Evolutionary conservation across 1,140 invertebrate species (phyloP).

Genomic region (Sycophaga agraensis): DNA sequence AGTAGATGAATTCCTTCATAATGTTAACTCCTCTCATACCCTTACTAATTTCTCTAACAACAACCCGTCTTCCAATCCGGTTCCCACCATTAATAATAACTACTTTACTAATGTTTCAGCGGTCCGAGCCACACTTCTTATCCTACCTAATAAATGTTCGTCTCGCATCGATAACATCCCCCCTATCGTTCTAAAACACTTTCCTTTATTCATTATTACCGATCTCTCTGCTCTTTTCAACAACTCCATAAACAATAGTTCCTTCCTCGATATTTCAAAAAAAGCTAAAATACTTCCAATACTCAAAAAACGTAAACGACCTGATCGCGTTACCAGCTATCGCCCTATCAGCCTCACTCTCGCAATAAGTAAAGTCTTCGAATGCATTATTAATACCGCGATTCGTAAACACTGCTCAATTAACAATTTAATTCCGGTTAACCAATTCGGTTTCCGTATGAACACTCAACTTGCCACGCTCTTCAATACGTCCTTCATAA

Average conservation of each 20-base stretch:
- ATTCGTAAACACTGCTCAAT: constrained; percentile 6
- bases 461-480: constrained; percentile 24
- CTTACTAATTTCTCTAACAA: no score
- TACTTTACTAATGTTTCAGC: no score
- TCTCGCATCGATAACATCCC: no score
- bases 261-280: constrained; percentile 33
- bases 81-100: no score
- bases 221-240: no score
- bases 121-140: no score
- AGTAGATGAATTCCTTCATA: no score
- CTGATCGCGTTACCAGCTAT: constrained; percentile 21
- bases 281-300: constrained; percentile 32
- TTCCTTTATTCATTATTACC: no score
- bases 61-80: no score
- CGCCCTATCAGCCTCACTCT: constrained; percentile 34
- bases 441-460: constrained; percentile 30
- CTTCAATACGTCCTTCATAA: constrained; percentile 17
- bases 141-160: no score
- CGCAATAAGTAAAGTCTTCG: constrained; percentile 35
- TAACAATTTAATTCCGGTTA: constrained; percentile 32
- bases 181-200: no score
- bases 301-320: constrained; percentile 33
- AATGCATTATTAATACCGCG: constrained; percentile 27
- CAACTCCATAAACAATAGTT: constrained; percentile 18
- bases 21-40: no score